Conservation (phyloP, 1,140 invertebrate genomes). For the Drepana arcuata region DNA sequence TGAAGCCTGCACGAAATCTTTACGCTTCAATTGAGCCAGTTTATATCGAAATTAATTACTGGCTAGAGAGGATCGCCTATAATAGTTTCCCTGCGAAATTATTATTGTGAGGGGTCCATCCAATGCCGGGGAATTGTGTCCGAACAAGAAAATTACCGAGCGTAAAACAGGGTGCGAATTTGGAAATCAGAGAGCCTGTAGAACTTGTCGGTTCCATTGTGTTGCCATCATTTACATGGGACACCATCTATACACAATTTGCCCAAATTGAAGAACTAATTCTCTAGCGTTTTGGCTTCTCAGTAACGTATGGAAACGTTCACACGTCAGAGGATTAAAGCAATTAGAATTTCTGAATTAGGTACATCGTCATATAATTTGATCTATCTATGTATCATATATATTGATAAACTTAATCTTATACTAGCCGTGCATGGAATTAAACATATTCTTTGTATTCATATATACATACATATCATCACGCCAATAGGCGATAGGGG, state of each 20-base stretch:
- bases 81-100: conserved; percentile 66
- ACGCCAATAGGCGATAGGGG: too few relatives aligned
- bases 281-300: too few relatives aligned
- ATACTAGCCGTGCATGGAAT: too few relatives aligned
- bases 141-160: conserved; percentile 70
- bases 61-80: conserved; percentile 60
- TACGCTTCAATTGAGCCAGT: conserved; percentile 66
- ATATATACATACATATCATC: too few relatives aligned
- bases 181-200: conserved; percentile 55
- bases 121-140: conserved; percentile 53
- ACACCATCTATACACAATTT: conserved; percentile 45
- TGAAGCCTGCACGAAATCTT: conserved; percentile 59
- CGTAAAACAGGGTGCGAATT: conserved; percentile 68
- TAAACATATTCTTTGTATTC: too few relatives aligned
- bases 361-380: too few relatives aligned
- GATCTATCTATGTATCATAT: too few relatives aligned
- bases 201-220: conserved; percentile 55
- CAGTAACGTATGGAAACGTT: too few relatives aligned
- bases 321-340: too few relatives aligned
- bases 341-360: too few relatives aligned
- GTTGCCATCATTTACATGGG: conserved; percentile 52
- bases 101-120: conserved; percentile 60
- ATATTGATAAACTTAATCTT: too few relatives aligned
- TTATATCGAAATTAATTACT: conserved; percentile 69
- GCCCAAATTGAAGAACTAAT: conserved; percentile 16